Base-by-base conservation (phyloP, 2,797 vertebrate genomes). In the Lagorchestes hirsutus region DNA sequence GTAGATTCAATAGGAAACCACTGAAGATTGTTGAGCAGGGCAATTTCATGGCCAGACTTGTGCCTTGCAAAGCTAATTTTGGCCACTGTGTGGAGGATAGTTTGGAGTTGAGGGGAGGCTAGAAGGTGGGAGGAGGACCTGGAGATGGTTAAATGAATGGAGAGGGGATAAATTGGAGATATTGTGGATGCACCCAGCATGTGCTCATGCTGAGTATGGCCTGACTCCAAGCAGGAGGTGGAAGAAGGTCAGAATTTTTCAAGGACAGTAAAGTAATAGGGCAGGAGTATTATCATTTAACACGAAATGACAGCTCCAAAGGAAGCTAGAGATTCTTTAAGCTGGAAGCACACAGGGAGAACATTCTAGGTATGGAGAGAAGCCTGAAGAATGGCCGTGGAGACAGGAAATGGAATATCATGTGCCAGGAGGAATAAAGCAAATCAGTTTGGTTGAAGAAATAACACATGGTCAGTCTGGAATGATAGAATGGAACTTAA, bases 21-120 rank as follows among this genome's bases (percentile, higher is more conserved):
- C 74, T 87, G 74, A 87, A 87, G 74, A 87, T 87, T 87, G 40
- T 87, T 87, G 74, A 87, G 40, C 40, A 87, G 74, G 74, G 74
- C 18, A 87, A 87, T 87, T 40, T 27, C 74, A 87, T 87, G 40
- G 22, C 40, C 40, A 87, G 40, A 27, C 22, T 50, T 27, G 10
- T 87, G 40, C 22, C 40, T 87, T 87, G 74, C 3, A 0, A 50
- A 87, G 3, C 8, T 82, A 8, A 46, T 82, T 82, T 82, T 82
- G 67, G n/a, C n/a, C 40, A 18, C 1, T 46, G 8, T 46, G 2
- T 82, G 6, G 67, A 82, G 18, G 67, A 82, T 46, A 8, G 16
- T 16, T 40, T 8, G 46, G n/a, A 82, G n/a, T 0, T 40, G n/a
- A 82, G 10, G 34, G 40, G n/a, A 40, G n/a, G 46, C 13, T 82